Evolutionary conservation across 2,113 vertebrate genomes (phyloP), one percentile per base, ranked within the genome.

Genomic region (Petroica traversi): DNA sequence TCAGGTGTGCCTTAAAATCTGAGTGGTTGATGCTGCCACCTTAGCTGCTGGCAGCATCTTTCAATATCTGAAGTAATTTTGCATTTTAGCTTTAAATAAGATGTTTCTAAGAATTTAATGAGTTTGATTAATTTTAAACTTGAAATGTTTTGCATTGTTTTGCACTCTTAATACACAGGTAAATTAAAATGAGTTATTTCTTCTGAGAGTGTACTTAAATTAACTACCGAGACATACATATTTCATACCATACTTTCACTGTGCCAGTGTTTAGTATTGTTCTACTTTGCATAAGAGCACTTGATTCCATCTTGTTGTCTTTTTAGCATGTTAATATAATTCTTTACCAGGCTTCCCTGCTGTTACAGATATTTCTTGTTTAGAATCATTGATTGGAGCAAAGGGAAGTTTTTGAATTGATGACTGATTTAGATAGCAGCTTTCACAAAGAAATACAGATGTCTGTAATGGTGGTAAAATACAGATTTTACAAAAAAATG

Each of bases 1-100:
- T 88, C 14, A 25, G 36, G 19, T 55, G 9, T 0, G 0, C 29
- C 16, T 9, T 41, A 25, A 49, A 0, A 2, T 63, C 48, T 13
- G 9, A 12, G 16, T 22, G 11, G 4, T 55, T 52, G 58, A 31
- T 9, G 3, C 36, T 78, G 15, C 23, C 18, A 15, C 26, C 24
- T 17, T 52, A 67, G 17, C 43, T 72, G 45, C 45, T 59, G 45
- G 28, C 13, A 73, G n/a, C 7, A 8, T 31, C 57, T 88, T 66
- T 54, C 23, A 54, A 22, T 34, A 9, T 34, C 66, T 73, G 16
- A 74, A 29, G 26, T n/a, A 66, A 11, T 88, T 91, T 80, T 33
- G 28, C 2, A 2, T 80, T 88, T 86, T 61, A 67, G 11, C 20
- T 87, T 91, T 55, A 64, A 91, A 36, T 84, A 38, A 58, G 74